A percentile compares a stretch with the other conserved stretches of the same genome.
These are phyloP conservation scores for Micromussa lordhowensis DNA, from an alignment of 92 coral and sea anemone species.

Conservation along the genomic window DNA sequence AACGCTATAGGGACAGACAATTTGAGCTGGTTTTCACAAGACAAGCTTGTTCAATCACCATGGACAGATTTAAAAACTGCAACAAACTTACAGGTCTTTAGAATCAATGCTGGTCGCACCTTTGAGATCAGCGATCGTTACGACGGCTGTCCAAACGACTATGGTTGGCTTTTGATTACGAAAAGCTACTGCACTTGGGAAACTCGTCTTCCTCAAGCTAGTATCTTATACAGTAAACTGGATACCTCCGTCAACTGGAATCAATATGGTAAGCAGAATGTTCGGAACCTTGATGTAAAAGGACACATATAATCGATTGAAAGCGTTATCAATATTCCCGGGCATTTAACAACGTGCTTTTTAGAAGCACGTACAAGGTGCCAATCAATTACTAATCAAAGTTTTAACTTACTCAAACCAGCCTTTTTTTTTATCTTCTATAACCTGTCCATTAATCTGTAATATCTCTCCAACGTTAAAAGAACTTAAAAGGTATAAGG, in stretches of 20 bases:
- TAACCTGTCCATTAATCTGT: too few species aligned
- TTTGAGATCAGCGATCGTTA: constrained; percentile 38
- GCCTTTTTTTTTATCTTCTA: too few species aligned
- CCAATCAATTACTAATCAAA: too few species aligned
- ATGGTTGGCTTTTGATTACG: constrained; percentile 51
- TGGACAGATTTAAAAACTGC: constrained; percentile 36
- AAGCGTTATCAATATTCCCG: too few species aligned
- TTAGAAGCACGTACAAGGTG: too few species aligned
- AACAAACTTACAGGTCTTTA: constrained; percentile 25
- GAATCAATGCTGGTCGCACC: not conserved
- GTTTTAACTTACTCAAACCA: too few species aligned
- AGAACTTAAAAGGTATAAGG: too few species aligned
- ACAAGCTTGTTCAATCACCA: constrained; percentile 38
- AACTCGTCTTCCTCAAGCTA: not conserved
- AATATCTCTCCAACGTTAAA: too few species aligned
- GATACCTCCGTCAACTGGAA: not conserved
- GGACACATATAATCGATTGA: too few species aligned
- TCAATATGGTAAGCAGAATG: not conserved
- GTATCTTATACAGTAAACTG: not conserved
- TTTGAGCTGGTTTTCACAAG: constrained; percentile 38
- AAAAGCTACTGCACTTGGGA: constrained; percentile 21
- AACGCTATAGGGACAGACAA: constrained; percentile 33
- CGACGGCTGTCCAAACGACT: constrained; percentile 4
- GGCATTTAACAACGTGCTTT: not conserved
- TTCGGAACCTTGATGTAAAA: not conserved